Evolutionary conservation across 2,113 vertebrate genomes (phyloP).

Genomic region (Alaudala cheleensis): DNA sequence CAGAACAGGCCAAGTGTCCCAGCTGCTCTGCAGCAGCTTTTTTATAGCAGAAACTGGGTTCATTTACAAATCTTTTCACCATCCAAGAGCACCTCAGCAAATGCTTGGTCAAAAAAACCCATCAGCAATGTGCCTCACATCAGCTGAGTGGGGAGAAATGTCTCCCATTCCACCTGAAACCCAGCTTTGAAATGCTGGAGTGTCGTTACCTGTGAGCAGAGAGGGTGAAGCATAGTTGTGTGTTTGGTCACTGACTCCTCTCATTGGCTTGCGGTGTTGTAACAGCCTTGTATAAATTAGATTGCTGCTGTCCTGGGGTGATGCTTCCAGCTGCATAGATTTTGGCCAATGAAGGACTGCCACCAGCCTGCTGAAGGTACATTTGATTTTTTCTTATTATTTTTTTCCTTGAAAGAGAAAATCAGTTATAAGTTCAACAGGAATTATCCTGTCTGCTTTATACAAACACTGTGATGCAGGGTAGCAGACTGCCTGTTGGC

Average conservation of each 20-base stretch:
- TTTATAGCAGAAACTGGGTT: neutral
- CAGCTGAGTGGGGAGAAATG: neutral
- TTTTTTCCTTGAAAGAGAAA: neutral
- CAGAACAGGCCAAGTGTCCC: neutral
- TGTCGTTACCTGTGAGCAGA: neutral
- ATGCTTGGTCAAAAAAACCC: neutral
- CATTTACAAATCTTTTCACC: neutral
- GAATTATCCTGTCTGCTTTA: neutral
- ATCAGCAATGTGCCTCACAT: neutral
- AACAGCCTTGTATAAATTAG: constrained; percentile 37
- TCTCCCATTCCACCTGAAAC: neutral
- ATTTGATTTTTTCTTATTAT: neutral
- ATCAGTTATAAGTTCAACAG: neutral
- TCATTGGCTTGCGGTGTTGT: constrained; percentile 35
- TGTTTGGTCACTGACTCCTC: neutral
- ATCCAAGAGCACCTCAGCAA: neutral
- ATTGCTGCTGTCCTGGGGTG: neutral
- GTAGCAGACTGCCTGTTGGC: neutral
- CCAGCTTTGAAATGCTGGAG: neutral
- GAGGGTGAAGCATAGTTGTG: constrained; percentile 13
- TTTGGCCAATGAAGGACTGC: constrained; percentile 37
- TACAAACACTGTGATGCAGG: neutral
- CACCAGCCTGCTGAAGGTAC: neutral
- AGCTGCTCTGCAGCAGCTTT: neutral
- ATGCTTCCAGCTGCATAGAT: neutral